These are phyloP conservation scores for Leucania comma DNA, from an alignment of 2,888 invertebrate genomes.

Conservation along the genomic window DNA sequence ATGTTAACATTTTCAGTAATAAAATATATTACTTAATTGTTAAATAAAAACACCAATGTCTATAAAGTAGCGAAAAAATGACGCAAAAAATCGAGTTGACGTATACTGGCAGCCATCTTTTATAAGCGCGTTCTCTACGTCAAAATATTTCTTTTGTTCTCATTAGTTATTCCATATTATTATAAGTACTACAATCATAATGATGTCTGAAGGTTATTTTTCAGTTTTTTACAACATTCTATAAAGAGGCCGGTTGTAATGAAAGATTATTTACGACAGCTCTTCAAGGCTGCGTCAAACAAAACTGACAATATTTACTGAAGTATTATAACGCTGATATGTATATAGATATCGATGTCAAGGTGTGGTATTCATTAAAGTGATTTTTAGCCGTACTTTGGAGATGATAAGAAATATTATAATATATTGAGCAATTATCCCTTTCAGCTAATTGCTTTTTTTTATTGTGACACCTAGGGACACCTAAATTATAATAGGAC, in stretches of 20 bases:
- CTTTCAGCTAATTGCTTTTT: too few relatives aligned
- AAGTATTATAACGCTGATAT: conserved; percentile 71
- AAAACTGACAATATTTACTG: conserved; percentile 75
- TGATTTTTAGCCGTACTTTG: conserved; percentile 64
- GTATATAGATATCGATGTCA: conserved; percentile 79
- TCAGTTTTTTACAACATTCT: conserved; percentile 52
- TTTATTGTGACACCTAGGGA: too few relatives aligned
- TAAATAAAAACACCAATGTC: conserved; percentile 22
- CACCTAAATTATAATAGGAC: too few relatives aligned
- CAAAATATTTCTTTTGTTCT: conserved; percentile 56
- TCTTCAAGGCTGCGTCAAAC: conserved; percentile 73
- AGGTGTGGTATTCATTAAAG: conserved; percentile 64
- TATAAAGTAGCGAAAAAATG: conserved; percentile 16
- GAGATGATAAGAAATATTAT: conserved; percentile 13
- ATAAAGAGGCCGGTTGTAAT: conserved; percentile 56
- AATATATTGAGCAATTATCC: not conserved
- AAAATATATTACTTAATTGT: conserved; percentile 14
- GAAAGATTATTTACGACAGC: conserved; percentile 69
- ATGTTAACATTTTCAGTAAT: conserved; percentile 4
- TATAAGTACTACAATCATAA: conserved; percentile 50
- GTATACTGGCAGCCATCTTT: conserved; percentile 40
- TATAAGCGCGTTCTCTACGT: conserved; percentile 38
- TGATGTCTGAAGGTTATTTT: conserved; percentile 55
- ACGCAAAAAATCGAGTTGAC: conserved; percentile 40
- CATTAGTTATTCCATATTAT: conserved; percentile 45